These are phyloP conservation scores for Lasiommata megera DNA, from an alignment of 2,888 invertebrate genomes.

Conservation along the genomic window DNA sequence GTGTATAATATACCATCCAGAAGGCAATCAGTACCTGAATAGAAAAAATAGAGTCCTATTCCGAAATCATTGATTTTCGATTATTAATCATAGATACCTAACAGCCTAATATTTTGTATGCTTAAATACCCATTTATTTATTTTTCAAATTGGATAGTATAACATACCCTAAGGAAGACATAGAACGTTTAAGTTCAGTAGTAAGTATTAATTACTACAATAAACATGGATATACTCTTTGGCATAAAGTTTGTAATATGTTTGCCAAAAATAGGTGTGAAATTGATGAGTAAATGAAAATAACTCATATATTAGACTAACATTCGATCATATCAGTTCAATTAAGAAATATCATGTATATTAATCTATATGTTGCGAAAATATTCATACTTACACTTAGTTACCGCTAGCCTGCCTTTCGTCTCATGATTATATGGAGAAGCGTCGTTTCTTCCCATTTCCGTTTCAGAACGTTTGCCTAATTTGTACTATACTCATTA, in stretches of 20 bases:
- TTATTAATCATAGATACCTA: neutral
- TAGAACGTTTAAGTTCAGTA: constrained; percentile 45
- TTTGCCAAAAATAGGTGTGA: constrained; percentile 23
- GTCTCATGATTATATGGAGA: constrained; percentile 22
- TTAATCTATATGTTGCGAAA: constrained; percentile 17
- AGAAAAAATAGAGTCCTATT: too few species aligned
- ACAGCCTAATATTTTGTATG: neutral
- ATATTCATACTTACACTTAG: constrained; percentile 34
- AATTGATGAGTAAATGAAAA: constrained; percentile 67
- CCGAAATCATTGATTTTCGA: too few species aligned
- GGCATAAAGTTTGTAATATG: constrained; percentile 55
- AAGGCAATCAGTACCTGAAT: too few species aligned
- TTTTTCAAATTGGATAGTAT: neutral
- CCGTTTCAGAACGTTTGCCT: constrained; percentile 28
- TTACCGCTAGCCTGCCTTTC: constrained; percentile 30
- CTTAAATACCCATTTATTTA: too few species aligned
- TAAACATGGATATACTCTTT: constrained; percentile 63
- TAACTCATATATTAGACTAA: constrained; percentile 43
- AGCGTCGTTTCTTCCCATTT: constrained; percentile 29
- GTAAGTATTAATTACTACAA: constrained; percentile 48
- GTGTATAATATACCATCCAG: neutral
- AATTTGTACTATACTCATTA: constrained; percentile 36
- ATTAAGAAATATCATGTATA: constrained; percentile 3
- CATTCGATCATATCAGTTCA: constrained; percentile 60
- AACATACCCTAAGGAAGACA: constrained; percentile 55